Evolutionary conservation across 1,140 invertebrate genomes (phyloP), one percentile per base, ranked within the genome.

Genomic region (Calephelis nemesis): DNA sequence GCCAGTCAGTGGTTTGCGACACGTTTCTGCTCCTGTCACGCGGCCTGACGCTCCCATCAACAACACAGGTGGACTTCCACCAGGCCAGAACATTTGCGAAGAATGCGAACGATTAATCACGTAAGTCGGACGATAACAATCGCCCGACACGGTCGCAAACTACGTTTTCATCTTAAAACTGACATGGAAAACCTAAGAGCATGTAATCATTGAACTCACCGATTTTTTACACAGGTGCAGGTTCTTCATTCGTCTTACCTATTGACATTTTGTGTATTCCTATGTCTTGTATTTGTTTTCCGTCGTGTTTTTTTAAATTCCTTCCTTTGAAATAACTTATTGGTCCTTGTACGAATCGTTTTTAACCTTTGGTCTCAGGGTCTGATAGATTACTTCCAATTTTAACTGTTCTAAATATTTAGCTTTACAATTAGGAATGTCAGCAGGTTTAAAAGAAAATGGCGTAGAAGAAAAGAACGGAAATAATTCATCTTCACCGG

Each of bases 81-180:
- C 96, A 70, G 96, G 96, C 85, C 96, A 97, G 92, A 98, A 98
- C 92, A 96, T 97, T 91, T 98, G 97, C 92, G 96, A 96, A 70
- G 97, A 98, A 80, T 98, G 97, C 93, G 97, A 98, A 92, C 95
- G 97, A 85, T 94, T 98, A 81, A 98, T 98, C 92, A 96, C 97
- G 97, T 98, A 97, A 97, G 96, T 97, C 93, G 77, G 83, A 79
- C 81, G 75, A 69, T 68, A 60, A 66, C 40, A 39, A 40, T 68
- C 74, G 82, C 76, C 80, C 88, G 88, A 84, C 88, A 83, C 87
- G 88, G 86, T 88, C 77, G 84, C 85, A 87, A 84, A 83, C 52
- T 47, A 63, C 62, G 62, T 63, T n/a, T 47, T 52, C 47, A 45
- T 7, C 10, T 45, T n/a, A 42, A 15, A 63, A 70, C 60, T 47